phyloP scores from a whole-genome alignment of 2,888 invertebrate species.

The Sthenelais limicola region DNA sequence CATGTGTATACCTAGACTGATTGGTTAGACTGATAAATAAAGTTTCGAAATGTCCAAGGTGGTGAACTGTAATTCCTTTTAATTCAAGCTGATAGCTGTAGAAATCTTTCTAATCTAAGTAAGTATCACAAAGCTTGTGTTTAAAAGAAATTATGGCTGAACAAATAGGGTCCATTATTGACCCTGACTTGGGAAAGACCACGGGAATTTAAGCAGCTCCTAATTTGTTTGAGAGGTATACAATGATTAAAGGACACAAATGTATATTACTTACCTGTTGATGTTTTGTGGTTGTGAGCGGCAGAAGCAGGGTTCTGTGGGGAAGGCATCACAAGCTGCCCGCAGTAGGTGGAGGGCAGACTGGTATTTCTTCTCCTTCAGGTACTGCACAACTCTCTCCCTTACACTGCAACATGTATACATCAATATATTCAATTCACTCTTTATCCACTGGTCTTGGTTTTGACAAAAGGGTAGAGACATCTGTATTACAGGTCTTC shows the following conservation, averaged over 20 bases:
- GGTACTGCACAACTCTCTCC: slow-evolving; percentile 53
- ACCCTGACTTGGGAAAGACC: background rate
- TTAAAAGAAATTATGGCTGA: background rate
- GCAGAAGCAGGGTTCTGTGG: slow-evolving; percentile 54
- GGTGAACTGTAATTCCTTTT: too few relatives aligned
- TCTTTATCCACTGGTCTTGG: too few relatives aligned
- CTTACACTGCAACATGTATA: slow-evolving; percentile 56
- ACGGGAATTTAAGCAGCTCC: background rate
- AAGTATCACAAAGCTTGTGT: too few relatives aligned
- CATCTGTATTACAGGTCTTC: too few relatives aligned
- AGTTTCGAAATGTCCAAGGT: too few relatives aligned
- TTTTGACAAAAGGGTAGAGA: too few relatives aligned
- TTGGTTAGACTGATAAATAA: too few relatives aligned
- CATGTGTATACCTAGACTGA: too few relatives aligned
- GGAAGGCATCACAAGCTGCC: slow-evolving; percentile 59
- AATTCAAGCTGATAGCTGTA: too few relatives aligned
- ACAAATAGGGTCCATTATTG: background rate
- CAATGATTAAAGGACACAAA: too few relatives aligned
- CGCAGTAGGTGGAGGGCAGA: slow-evolving; percentile 58
- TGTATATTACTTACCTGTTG: slow-evolving; percentile 18
- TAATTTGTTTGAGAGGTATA: slow-evolving; percentile 5
- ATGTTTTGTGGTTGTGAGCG: background rate
- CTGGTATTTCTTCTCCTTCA: slow-evolving; percentile 55
- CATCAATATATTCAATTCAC: too few relatives aligned
- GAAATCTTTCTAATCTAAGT: too few relatives aligned